These are phyloP conservation scores for Cantharis lateralis DNA, from an alignment of 2,888 invertebrate genomes.

Conservation along the genomic window DNA sequence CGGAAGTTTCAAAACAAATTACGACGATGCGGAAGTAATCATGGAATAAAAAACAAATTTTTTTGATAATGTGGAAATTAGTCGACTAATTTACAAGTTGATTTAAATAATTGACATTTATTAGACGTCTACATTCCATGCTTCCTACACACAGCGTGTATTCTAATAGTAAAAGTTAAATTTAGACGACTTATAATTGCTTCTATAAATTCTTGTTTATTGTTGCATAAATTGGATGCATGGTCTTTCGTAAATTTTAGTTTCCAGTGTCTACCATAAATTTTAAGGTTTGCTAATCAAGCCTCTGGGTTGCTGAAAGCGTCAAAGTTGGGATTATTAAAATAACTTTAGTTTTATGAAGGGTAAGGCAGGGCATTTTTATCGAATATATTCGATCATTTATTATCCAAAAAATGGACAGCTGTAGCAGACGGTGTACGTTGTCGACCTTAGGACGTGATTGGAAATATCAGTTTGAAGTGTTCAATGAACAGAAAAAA, in stretches of 20 bases:
- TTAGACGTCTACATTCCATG: conserved; percentile 26
- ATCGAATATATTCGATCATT: conserved; percentile 21
- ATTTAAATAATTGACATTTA: conserved; percentile 27
- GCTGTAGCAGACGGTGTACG: conserved; percentile 29
- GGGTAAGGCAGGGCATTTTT: neutral
- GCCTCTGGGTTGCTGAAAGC: neutral
- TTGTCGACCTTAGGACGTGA: conserved; percentile 40
- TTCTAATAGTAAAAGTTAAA: conserved; percentile 38
- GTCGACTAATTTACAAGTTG: conserved; percentile 19
- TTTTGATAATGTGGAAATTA: conserved; percentile 14
- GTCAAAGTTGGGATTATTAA: neutral
- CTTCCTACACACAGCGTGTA: conserved; percentile 31
- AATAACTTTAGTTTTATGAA: neutral
- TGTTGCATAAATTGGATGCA: conserved; percentile 37
- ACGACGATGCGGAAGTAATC: neutral
- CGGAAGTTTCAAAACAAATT: neutral
- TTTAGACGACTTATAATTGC: conserved; percentile 34
- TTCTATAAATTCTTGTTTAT: conserved; percentile 35
- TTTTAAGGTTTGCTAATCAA: neutral
- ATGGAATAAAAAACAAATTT: conserved; percentile 11
- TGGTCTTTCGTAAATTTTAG: conserved; percentile 16
- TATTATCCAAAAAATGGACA: conserved; percentile 30
- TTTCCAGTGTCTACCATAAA: conserved; percentile 10
- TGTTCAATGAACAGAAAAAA: conserved; percentile 41
- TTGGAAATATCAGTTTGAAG: conserved; percentile 42